Evolutionary conservation across 2,113 vertebrate genomes (phyloP).

Genomic region (Prochilodus magdalenae): DNA sequence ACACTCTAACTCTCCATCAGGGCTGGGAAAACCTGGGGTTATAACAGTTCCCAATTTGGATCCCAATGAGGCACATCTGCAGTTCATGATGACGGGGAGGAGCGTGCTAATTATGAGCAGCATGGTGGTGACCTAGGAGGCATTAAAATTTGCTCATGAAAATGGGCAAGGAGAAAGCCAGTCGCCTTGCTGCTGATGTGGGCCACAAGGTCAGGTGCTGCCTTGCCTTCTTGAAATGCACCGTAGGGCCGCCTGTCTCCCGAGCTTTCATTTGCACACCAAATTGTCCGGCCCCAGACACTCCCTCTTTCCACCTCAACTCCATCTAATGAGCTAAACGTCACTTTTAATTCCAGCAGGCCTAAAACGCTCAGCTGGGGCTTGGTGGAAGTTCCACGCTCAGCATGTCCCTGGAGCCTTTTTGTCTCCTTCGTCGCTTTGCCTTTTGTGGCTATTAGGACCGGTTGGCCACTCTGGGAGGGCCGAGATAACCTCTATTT

Average conservation of each 20-base stretch:
- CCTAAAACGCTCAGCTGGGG: not conserved
- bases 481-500: slow-evolving; percentile 68
- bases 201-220: slow-evolving; percentile 47
- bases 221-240: slow-evolving; percentile 4
- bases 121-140: not conserved
- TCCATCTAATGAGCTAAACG: slow-evolving; percentile 21
- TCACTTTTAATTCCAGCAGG: slow-evolving; percentile 33
- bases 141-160: slow-evolving; percentile 19
- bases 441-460: slow-evolving; percentile 24
- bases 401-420: slow-evolving; percentile 58
- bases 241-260: not conserved
- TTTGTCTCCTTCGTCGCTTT: slow-evolving; percentile 31
- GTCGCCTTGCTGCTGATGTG: slow-evolving; percentile 56
- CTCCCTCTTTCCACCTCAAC: not conserved
- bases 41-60: not conserved
- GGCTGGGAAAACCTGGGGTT: not conserved
- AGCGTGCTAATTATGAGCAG: not conserved
- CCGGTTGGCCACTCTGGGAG: slow-evolving; percentile 43
- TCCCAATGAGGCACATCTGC: not conserved
- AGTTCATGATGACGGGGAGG: not conserved
- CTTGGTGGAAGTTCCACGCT: slow-evolving; percentile 56
- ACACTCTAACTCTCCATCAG: too few relatives aligned
- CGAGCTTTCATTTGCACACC: slow-evolving; percentile 1
- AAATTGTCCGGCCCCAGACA: not conserved
- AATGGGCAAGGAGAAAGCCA: slow-evolving; percentile 64